Evolutionary conservation across 2,888 invertebrate species (phyloP), one percentile per base, ranked within the genome.

Genomic region (Eilema depressum): DNA sequence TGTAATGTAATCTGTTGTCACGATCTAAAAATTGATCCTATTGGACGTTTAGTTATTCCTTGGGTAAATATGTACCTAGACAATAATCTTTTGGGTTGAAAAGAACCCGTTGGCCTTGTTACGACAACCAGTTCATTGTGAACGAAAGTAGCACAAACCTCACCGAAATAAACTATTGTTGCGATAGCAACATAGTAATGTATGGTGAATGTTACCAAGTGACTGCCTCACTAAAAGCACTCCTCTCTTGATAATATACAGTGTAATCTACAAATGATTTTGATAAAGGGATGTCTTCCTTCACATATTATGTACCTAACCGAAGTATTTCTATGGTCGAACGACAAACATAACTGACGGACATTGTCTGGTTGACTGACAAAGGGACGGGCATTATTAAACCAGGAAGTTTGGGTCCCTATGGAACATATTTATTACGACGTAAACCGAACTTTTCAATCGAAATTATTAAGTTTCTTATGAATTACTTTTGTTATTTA

Each of bases 361-460:
- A 30, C 61, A 69, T 65, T 63, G 61, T 73, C 57, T 37, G 64
- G 56, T 75, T 37, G 23, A 66, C 69, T 37, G 57, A 73, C 71
- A 68, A 74, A 63, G 57, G 57, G 69, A 68, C 63, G 69, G 73
- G 69, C 66, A 73, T 69, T 82, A 80, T 75, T 73, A 70, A 71
- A 66, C 25, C 28, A n/a, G 61, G 70, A 74, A 69, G 63, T 72
- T 73, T 30, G 12, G 47, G 59, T 63, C 57, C 63, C 57, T 57
- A 63, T 41, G 53, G 53, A 69, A 59, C 25, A 57, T 59, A 25
- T 26, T 59, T 69, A 79, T 73, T 66, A 72, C n/a, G 20, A 3
- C 17, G 69, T 71, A 62, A 61, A 30, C 28, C 23, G 17, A 69
- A 73, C 30, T 61, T 69, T 71, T 63, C 28, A 68, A 69, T 69